Evolutionary conservation across 2,113 vertebrate species (phyloP), one percentile per base, ranked within the genome.

Genomic region (Alethe diademata): DNA sequence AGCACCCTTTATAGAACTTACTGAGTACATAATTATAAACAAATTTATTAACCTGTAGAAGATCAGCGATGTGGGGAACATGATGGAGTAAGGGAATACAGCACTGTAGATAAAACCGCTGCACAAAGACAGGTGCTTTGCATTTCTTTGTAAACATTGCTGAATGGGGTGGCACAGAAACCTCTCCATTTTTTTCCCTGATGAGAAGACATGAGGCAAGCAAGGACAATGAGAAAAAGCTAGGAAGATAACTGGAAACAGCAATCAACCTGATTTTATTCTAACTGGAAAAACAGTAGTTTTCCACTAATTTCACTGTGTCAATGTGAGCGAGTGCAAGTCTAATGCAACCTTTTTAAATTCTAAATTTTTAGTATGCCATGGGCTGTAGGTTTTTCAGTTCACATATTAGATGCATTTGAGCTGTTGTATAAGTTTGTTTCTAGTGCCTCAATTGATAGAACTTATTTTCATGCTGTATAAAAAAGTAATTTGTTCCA

Each of bases 271-370:
- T 89, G 78, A 53, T 87, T 88, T 93, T 69, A 67, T 69, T 92
- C 50, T 66, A 81, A 75, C 36, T 72, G 84, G 62, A 82, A 93
- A 82, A 95, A 4, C 47, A 70, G 81, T 65, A 73, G 82, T 92
- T 96, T 96, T 97, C 78, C 79, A 88, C 78, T 80, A 62, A 92
- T 38, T 92, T 86, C 84, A 93, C 91, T 95, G 93, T 96, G 94
- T 86, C 22, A 4, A 23, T 80, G 86, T 93, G 42, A 96, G 69
- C 64, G 80, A 88, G 91, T 53, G 62, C 70, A 69, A 89, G 84
- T 81, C 56, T 90, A 71, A 92, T 62, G 60, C 89, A 91, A 24
- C 76, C 29, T 65, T 88, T 88, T 86, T 81, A 38, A 81, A 45
- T 84, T 89, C 24, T 36, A n/a, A 48, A 45, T 45, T 91, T 89